These are phyloP conservation scores for Setipinna tenuifilis DNA, from an alignment of 2,797 vertebrate species.

Conservation along the genomic window DNA sequence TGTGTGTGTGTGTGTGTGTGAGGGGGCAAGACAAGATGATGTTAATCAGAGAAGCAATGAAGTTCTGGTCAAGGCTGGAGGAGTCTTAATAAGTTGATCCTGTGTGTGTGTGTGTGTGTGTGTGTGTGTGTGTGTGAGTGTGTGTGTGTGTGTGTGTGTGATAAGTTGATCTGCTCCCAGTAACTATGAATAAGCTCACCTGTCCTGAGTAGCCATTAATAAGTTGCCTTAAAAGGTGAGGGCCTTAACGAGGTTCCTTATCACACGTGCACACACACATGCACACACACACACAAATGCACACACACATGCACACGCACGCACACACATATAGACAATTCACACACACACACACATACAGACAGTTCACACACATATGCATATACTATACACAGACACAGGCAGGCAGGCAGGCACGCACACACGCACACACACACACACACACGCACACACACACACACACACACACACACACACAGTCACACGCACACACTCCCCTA, in stretches of 20 bases:
- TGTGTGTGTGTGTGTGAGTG: too few species aligned
- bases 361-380: too few species aligned
- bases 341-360: too few species aligned
- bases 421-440: neutral
- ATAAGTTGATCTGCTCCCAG: too few species aligned
- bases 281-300: too few species aligned
- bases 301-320: too few species aligned
- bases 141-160: too few species aligned
- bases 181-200: too few species aligned
- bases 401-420: neutral
- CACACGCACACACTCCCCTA: neutral
- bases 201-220: too few species aligned
- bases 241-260: too few species aligned
- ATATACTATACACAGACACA: neutral
- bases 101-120: constrained; percentile 30
- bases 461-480: neutral
- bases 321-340: too few species aligned
- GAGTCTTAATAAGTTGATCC: neutral
- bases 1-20: constrained; percentile 30
- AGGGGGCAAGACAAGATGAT: neutral
- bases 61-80: neutral
- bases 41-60: neutral
- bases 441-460: neutral
- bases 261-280: too few species aligned
- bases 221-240: constrained; percentile 46